Evolutionary conservation across 2,797 vertebrate species (phyloP).

Genomic region (Pterois miles): DNA sequence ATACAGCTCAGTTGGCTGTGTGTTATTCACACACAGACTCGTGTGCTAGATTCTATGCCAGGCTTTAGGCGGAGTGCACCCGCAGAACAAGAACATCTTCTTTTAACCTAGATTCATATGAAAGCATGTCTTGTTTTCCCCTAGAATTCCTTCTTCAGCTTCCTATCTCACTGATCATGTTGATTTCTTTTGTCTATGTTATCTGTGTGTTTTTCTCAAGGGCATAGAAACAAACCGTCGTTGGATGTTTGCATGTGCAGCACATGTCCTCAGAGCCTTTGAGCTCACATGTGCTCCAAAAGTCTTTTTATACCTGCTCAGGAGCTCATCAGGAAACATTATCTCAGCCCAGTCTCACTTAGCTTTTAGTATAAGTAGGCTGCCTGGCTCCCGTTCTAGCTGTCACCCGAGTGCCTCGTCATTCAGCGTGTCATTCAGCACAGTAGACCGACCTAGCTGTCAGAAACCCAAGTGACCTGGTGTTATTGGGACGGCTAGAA

Average conservation of each 20-base stretch:
- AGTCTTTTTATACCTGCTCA: constrained; percentile 44
- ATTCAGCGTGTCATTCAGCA: constrained; percentile 34
- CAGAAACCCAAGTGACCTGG: constrained; percentile 41
- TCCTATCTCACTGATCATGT: no score
- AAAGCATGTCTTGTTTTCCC: constrained; percentile 32
- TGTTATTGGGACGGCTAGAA: constrained; percentile 36
- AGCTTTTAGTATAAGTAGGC: constrained; percentile 29
- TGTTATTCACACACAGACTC: not conserved
- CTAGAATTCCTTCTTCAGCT: no score
- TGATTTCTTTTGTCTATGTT: no score
- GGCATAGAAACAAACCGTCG: no score
- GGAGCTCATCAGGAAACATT: constrained; percentile 45
- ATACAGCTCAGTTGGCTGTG: constrained; percentile 30
- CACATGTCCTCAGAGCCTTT: constrained; percentile 14
- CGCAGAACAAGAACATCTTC: constrained; percentile 58
- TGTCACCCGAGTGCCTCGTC: constrained; percentile 47
- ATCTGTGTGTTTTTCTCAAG: no score
- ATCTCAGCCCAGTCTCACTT: constrained; percentile 15
- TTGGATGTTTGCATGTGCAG: constrained; percentile 10
- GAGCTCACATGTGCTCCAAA: constrained; percentile 32
- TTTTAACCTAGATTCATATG: constrained; percentile 71
- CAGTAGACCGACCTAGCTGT: constrained; percentile 8
- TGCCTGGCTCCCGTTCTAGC: not conserved
- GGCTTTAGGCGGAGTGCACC: constrained; percentile 43
- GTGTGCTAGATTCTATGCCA: constrained; percentile 24